A percentile compares a stretch with the other conserved stretches of the same genome.
phyloP scores from a whole-genome alignment of 2,113 vertebrate species.

The Rhabdornis inornatus region DNA sequence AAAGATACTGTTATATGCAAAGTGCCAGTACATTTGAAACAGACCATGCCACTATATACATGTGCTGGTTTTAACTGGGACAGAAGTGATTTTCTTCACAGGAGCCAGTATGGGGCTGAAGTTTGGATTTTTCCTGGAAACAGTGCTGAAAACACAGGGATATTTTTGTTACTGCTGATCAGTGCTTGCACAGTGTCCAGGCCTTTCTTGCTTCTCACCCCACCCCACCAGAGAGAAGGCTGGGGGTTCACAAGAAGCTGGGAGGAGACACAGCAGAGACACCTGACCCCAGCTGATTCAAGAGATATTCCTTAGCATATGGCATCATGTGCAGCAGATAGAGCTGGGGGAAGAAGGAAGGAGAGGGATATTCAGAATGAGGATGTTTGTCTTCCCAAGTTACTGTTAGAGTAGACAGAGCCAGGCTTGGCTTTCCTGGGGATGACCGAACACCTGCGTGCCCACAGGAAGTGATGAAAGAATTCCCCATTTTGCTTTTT shows the following conservation, averaged over 20 bases:
- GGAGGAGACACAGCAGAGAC: background rate
- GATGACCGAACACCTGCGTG: background rate
- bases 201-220: background rate
- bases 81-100: background rate
- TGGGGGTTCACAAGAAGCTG: background rate
- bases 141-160: background rate
- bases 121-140: background rate
- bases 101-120: background rate
- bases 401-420: background rate
- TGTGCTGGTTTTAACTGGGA: background rate
- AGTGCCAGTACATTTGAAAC: background rate
- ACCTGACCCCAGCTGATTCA: background rate
- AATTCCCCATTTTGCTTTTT: background rate
- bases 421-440: background rate
- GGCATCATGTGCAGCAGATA: background rate
- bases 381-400: background rate
- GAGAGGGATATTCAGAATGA: background rate
- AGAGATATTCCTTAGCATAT: background rate
- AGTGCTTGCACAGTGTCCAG: fast-evolving
- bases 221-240: background rate
- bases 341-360: background rate
- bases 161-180: background rate
- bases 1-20: background rate
- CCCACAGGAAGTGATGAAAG: background rate
- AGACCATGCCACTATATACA: background rate